Evolutionary conservation across 2,113 vertebrate species (phyloP), one percentile per base, ranked within the genome.

Genomic region (Brachyhypopomus occidentalis): DNA sequence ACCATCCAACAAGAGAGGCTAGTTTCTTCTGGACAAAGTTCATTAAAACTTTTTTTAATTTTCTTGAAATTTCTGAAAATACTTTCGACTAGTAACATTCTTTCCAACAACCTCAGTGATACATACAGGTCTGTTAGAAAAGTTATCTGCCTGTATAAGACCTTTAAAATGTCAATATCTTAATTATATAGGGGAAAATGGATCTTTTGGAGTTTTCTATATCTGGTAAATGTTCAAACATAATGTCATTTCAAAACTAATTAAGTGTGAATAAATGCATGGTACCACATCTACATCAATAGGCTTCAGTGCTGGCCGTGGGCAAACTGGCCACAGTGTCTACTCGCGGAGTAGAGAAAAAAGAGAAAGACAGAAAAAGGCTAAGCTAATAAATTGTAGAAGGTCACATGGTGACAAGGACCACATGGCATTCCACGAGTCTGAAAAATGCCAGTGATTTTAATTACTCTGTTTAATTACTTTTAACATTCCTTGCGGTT

Each of bases 111-210:
- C 16, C 36, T 34, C 64, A 78, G 56, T 0, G 20, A 63, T 67
- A 63, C 83, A 77, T 30, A 63, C 62, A 75, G 75, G 75, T 63
- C 81, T 63, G 92, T 96, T 93, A 91, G 97, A 79, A 70, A 56
- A 56, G 59, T 79, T 45, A 71, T 23, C 27, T 60, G 52, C 36
- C 1, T 76, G 63, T 76, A 76, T 52, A 52, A 14, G 45, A 48
- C 56, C 27, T 75, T 73, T 20, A 58, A 56, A 41, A 34, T 56
- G 1, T 34, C 22, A 80, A n/a, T 85, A 45, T 12, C 6, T 23
- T 77, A 30, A 30, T 30, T 30, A 30, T 30, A 30, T 30, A 30
- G 30, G 30, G 30, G 30, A 30, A 30, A 72, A 58, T 27, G 4
- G 25, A 78, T 34, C 63, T 70, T 14, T 30, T 14, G 16, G 45